Evolutionary conservation across 1,140 invertebrate genomes (phyloP), one percentile per base, ranked within the genome.

Genomic region (Zaprionus ghesquierei): DNA sequence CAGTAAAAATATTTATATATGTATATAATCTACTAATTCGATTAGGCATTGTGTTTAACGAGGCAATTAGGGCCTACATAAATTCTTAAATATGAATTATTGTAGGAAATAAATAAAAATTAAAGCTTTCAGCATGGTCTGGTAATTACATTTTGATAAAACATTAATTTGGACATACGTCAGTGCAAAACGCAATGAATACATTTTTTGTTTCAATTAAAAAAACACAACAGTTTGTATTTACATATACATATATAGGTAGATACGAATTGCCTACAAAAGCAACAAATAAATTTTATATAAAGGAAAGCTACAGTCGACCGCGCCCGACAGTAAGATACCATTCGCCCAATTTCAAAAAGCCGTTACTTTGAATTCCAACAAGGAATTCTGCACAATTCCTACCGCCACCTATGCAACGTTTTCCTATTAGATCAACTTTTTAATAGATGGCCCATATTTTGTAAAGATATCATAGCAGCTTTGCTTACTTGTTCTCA

Each of bases 31-130:
- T 81, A 77, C 78, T 81, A 81, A 75, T 77, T 69, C 51, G 41
- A 81, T 82, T 78, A 75, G 63, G 69, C 60, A 6, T 76, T 44
- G 64, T 35, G 13, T 60, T 60, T 56, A 58, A 68, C 15, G 18
- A 22, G 41, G 81, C 77, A 77, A 81, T 76, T 73, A 70, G 70
- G 65, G 74, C 81, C 77, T 75, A 86, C 46, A 46, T 75, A 70
- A 86, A 81, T 68, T 49, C 63, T 66, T 75, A 61, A 87, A 49
- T 73, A 68, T 85, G 63, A 69, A 59, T 68, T 75, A 41, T 72
- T 72, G 62, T 75, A 61, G 58, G 27, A 60, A 61, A 77, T 70
- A 55, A 73, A 49, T 72, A 38, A 44, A 64, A 61, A 71, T 75
- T 66, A 81, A 86, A 73, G 64, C 75, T 76, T 75, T 64, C 38